Evolutionary conservation across 2,888 invertebrate genomes (phyloP), one percentile per base, ranked within the genome.

Genomic region (Agonopterix subpropinquella): DNA sequence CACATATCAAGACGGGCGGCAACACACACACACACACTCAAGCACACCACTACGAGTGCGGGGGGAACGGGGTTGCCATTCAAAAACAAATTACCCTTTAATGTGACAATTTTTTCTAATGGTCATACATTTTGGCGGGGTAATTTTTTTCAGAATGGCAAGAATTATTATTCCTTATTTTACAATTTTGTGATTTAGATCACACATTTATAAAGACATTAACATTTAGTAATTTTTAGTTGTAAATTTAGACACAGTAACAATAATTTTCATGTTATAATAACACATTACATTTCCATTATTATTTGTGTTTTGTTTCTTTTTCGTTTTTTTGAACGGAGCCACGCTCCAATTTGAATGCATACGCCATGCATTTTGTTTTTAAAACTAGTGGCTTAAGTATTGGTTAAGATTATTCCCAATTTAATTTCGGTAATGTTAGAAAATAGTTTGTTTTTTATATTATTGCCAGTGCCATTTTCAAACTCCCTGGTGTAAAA

Each of bases 1-100:
- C 86, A 87, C 87, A 88, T 87, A 87, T 88, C 87, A 87, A 86
- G 87, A 85, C 71, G 83, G 86, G 80, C 68, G 83, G 77, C 80
- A 67, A 66, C n/a, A 42, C 42, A 46, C 64, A 78, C 80, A 82
- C 74, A 80, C 73, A 82, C 72, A 87, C 81, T 85, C 81, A 81
- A 72, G 68, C 75, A 77, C 79, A 80, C 72, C 75, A 79, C 76
- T 69, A 70, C 73, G 76, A 77, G 77, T 73, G 77, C 67, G 73
- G 70, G 73, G 70, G 67, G 64, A 53, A 61, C 57, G 65, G 66
- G 70, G 70, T 70, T 80, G 82, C 75, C 83, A 79, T 75, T 73
- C 62, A 61, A 64, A 70, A 70, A 62, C 68, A 68, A 67, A 64
- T 39, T 39, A 39, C 39, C n/a, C 39, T 39, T 39, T 39, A n/a